Conservation (phyloP, 2,888 invertebrate species). For the Eretmocerus hayati region DNA sequence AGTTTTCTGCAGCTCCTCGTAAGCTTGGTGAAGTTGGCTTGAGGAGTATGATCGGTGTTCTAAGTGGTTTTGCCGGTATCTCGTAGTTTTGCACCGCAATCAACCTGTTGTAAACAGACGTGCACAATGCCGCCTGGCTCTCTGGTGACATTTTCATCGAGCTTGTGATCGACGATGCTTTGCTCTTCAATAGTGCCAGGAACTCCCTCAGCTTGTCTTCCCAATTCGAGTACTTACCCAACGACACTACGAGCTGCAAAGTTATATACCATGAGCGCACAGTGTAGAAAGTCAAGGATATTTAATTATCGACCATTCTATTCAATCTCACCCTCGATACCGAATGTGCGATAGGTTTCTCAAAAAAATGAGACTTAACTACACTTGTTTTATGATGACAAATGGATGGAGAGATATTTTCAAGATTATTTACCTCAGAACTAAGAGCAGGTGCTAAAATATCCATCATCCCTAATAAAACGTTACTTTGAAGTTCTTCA, state of each 20-base stretch:
- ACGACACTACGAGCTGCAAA: slow-evolving; percentile 38
- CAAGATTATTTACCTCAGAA: slow-evolving; percentile 36
- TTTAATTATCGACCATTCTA: too few relatives aligned
- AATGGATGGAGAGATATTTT: background rate
- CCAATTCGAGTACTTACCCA: slow-evolving; percentile 52
- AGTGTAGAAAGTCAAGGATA: too few relatives aligned
- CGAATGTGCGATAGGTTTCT: too few relatives aligned
- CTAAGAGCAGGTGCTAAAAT: slow-evolving; percentile 47
- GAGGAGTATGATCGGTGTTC: slow-evolving; percentile 57
- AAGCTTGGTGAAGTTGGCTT: slow-evolving; percentile 57
- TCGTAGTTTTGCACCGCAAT: slow-evolving; percentile 52
- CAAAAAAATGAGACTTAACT: too few relatives aligned
- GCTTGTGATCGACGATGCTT: slow-evolving; percentile 39
- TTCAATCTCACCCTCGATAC: too few relatives aligned
- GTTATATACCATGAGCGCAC: too few relatives aligned
- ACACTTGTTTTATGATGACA: too few relatives aligned
- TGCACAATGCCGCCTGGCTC: slow-evolving; percentile 44
- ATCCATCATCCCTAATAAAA: slow-evolving; percentile 55
- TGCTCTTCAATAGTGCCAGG: slow-evolving; percentile 45
- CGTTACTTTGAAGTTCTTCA: slow-evolving; percentile 52
- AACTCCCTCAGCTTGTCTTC: slow-evolving; percentile 54
- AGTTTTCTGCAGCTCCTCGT: slow-evolving; percentile 56
- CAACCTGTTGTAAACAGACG: slow-evolving; percentile 51
- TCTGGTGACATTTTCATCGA: slow-evolving; percentile 33
- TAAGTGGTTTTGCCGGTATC: slow-evolving; percentile 47